Base-by-base conservation (phyloP, 2,113 vertebrate species). In the Coracopsis vasa region DNA sequence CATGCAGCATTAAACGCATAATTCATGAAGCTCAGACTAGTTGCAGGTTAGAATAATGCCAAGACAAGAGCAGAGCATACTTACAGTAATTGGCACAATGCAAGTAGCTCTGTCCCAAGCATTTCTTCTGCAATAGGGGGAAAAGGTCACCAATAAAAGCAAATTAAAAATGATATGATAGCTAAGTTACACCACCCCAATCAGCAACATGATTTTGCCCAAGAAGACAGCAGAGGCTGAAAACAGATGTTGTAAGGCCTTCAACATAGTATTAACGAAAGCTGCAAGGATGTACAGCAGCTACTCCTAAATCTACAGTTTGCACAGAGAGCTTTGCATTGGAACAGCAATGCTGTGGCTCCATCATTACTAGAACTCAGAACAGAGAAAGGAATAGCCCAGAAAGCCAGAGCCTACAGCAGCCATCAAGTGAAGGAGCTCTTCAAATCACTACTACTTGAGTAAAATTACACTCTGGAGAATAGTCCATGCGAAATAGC, bases 401-500 rank as follows among this genome's bases (percentile, higher is more conserved):
- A 64, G 69, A 51, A 93, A 86, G 54, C n/a, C n/a, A 71, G 51
- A 33, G 48, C 28, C 41, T 64, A 33, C 0, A 3, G 31, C 27
- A 75, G 48, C 9, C 60, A 42, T 17, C 54, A 86, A 42, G 44
- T 20, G 16, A 86, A 74, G 24, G 16, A 70, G 3, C 7, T 47
- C 56, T 29, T 65, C 70, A 70, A 47, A 58, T 11, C n/a, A 33
- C 15, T 41, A 24, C 42, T 65, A 18, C 23, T 29, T 11, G 25
- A 65, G 27, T 47, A 71, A 71, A 80, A 19, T 29, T 18, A 62
- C 7, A 27, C 1, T 1, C 47, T 61, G 47, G 16, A 67, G 41
- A 54, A 42, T 1, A 73, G 35, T 13, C 19, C 23, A 2, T 1
- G 23, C 25, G 35, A 48, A 73, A 62, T 1, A n/a, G 35, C 1